Evolutionary conservation across 2,797 vertebrate genomes (phyloP).

Genomic region (Limnodromus scolopaceus): DNA sequence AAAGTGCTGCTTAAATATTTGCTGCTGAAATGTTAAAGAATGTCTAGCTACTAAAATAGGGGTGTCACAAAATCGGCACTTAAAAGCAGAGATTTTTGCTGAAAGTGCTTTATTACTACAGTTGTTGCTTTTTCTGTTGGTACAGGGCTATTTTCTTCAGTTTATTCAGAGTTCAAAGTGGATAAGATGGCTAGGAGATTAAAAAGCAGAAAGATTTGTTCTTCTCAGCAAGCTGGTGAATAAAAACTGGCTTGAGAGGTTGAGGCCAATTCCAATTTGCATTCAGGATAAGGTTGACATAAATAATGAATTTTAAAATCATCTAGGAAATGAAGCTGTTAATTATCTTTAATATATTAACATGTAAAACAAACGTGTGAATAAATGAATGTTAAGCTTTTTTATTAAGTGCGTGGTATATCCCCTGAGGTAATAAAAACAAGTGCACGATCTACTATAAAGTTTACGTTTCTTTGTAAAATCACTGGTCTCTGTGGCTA

Average conservation of each 20-base stretch:
- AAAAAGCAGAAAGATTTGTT: neutral
- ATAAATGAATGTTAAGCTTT: slow-evolving; percentile 34
- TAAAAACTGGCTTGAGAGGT: slow-evolving; percentile 16
- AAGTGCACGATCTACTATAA: neutral
- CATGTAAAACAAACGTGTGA: slow-evolving; percentile 43
- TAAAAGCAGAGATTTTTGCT: slow-evolving; percentile 25
- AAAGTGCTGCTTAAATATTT: slow-evolving; percentile 19
- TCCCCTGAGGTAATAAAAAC: slow-evolving; percentile 14
- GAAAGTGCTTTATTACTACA: neutral
- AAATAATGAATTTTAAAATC: slow-evolving; percentile 28
- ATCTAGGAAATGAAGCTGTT: slow-evolving; percentile 32
- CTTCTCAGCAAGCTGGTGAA: neutral
- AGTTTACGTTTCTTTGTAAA: slow-evolving; percentile 16
- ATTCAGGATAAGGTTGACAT: neutral
- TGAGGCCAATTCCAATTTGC: neutral
- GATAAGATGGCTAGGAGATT: neutral
- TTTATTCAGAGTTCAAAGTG: neutral
- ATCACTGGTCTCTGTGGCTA: neutral
- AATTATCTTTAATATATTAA: slow-evolving; percentile 37
- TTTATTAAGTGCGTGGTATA: neutral
- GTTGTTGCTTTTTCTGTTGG: slow-evolving; percentile 17
- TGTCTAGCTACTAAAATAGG: slow-evolving; percentile 23
- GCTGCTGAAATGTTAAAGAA: neutral
- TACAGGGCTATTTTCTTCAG: neutral
- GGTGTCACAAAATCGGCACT: neutral